Evolutionary conservation across 2,888 invertebrate genomes (phyloP).

Genomic region (Allygus modestus): DNA sequence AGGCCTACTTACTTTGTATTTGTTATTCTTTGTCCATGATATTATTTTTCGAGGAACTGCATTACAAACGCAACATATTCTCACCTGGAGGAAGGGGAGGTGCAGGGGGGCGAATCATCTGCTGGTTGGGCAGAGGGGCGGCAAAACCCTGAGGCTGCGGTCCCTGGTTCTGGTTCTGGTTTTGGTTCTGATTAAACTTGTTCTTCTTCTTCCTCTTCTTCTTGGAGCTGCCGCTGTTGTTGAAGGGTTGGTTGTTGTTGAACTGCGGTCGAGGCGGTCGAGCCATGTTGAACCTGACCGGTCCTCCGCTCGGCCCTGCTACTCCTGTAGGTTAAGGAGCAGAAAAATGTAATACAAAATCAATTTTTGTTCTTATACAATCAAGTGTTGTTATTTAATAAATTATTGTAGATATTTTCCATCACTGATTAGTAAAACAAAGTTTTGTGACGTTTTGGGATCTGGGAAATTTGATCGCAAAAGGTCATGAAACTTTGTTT

Average conservation of each 20-base stretch:
- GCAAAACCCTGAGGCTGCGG: conserved; percentile 71
- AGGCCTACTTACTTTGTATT: too few species aligned
- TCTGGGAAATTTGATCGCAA: neutral
- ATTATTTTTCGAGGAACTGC: too few species aligned
- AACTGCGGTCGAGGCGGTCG: conserved; percentile 64
- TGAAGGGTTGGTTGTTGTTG: neutral
- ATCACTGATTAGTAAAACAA: too few species aligned
- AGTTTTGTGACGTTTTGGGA: too few species aligned
- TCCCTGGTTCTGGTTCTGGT: conserved; percentile 73
- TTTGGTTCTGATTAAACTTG: conserved; percentile 71
- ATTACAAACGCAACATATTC: too few species aligned
- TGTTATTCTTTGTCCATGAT: too few species aligned
- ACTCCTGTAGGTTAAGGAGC: neutral
- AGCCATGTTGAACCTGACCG: conserved; percentile 77
- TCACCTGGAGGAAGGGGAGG: conserved; percentile 77
- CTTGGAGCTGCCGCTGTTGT: conserved; percentile 70
- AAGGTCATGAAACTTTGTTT: neutral
- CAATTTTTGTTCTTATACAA: too few species aligned
- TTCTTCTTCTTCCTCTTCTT: conserved; percentile 74
- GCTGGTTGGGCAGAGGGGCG: conserved; percentile 77
- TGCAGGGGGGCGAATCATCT: conserved; percentile 75
- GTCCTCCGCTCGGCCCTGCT: conserved; percentile 74
- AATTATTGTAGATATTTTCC: too few species aligned
- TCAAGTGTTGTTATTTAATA: too few species aligned
- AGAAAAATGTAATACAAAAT: too few species aligned